Percentiles rank a stretch among this genome's conserved stretches.
Evolutionary conservation across 2,888 invertebrate genomes (phyloP).

Genomic region (Conchocele bisecta): DNA sequence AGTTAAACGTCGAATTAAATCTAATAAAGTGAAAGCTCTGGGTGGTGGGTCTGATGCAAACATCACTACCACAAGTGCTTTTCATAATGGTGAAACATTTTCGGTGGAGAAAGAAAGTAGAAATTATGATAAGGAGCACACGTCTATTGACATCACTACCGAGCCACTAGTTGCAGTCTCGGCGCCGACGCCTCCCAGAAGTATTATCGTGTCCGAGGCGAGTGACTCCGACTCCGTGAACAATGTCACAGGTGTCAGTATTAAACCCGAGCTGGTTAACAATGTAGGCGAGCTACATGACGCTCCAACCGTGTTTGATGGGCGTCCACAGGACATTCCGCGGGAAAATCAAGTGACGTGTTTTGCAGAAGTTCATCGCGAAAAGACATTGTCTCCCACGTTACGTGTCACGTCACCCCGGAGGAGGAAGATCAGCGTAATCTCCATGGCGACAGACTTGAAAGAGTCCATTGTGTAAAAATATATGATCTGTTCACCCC

Average conservation of each 20-base stretch:
- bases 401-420: conserved; percentile 12
- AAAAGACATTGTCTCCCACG: conserved; percentile 67
- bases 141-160: background rate
- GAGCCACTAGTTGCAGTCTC: no score
- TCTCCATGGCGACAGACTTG: conserved; percentile 46
- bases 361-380: conserved; percentile 75
- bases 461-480: conserved; percentile 48
- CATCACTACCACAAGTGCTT: no score
- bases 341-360: conserved; percentile 74
- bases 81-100: no score
- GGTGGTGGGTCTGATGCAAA: no score
- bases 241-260: conserved; percentile 7
- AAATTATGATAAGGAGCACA: background rate
- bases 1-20: no score
- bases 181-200: conserved; percentile 1
- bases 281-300: no score
- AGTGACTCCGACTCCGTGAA: conserved; percentile 15
- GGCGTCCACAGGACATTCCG: conserved; percentile 59
- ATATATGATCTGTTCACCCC: no score
- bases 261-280: no score
- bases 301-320: no score
- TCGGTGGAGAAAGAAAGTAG: no score
- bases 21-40: no score
- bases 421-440: conserved; percentile 54
- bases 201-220: conserved; percentile 25